Evolutionary conservation across 2,113 vertebrate species (phyloP), one percentile per base, ranked within the genome.

Genomic region (Scatophagus argus): DNA sequence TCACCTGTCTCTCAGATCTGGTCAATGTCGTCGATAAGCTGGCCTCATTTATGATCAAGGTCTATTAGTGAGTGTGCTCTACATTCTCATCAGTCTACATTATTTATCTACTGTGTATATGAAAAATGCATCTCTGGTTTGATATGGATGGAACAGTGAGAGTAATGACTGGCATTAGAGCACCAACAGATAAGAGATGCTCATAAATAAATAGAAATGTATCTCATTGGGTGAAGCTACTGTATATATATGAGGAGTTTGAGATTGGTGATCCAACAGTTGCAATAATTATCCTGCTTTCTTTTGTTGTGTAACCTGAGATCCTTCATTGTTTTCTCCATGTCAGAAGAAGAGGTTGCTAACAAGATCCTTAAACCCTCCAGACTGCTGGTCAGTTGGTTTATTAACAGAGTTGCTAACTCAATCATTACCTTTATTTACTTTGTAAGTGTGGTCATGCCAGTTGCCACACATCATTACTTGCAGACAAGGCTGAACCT

Each of bases 341-440:
- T 54, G 38, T 55, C 60, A 67, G 27, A 70, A 62, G 32, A 81
- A 44, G 23, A 62, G 19, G 25, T 44, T 38, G 32, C 19, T 70
- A 83, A 86, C 43, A 44, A 66, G 49, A 55, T 29, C 60, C 69
- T 65, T 73, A 85, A 84, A 83, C 67, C 79, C 75, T 78, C 38
- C 41, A 66, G 52, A 79, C 61, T 77, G 72, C 31, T 17, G 43
- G 74, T 83, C 72, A 81, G 78, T 80, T 83, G 56, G 31, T 59
- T 61, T 62, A 71, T 54, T 61, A 80, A 79, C 51, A 59, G 60
- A 55, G 61, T 49, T 63, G 71, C 62, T 78, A 74, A 81, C 72
- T 46, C 60, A 65, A 77, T 91, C 82, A 90, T 92, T 91, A 91
- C 82, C 62, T 81, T 90, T 85, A 88, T 90, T 82, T 91, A 89